Base-by-base conservation (phyloP, 2,888 invertebrate species). In the Allygus modestus region DNA sequence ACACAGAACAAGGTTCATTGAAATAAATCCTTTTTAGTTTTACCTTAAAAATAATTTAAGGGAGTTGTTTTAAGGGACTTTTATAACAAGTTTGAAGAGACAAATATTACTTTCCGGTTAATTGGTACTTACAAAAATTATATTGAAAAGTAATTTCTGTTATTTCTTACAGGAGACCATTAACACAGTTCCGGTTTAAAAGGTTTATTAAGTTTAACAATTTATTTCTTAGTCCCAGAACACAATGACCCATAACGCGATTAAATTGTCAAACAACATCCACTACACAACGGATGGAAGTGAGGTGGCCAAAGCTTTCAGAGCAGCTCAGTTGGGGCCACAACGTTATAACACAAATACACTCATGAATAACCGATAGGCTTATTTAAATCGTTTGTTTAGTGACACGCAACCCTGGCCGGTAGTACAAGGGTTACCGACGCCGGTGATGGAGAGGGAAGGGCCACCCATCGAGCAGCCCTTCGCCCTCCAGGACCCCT, bases 331-430 rank as follows among this genome's bases (percentile, higher is more conserved):
- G 65, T 65, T 12, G 65, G 65, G 65, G 7, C 65, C 65, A 65
- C 28, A 65, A 23, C 71, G n/a, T 71, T 71, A 77, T 28, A 51
- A 77, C 46, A 77, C 73, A 43, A 43, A 73, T 73, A 41, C 2
- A 51, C 77, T 77, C 77, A 77, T 77, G 77, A 77, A 77, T 77
- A 77, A 77, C 46, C 43, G 77, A 77, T 77, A 46, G 77, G 51
- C 28, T 43, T 43, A 41, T 43, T 69, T 73, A 31, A 43, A 41
- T 43, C 41, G 73, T 43, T 73, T 37, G 73, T 65, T 65, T 65
- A 65, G 65, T 65, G 65, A 65, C 65, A 65, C 17, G 65, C 65
- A 65, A 65, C 65, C 65, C 65, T 15, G 65, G 17, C 31, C 65
- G 15, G 26, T 31, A 51, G 65, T 26, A 11, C 65, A 65, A 65